These are phyloP conservation scores for Keiferia lycopersicella DNA, from an alignment of 2,888 invertebrate species.

Conservation along the genomic window DNA sequence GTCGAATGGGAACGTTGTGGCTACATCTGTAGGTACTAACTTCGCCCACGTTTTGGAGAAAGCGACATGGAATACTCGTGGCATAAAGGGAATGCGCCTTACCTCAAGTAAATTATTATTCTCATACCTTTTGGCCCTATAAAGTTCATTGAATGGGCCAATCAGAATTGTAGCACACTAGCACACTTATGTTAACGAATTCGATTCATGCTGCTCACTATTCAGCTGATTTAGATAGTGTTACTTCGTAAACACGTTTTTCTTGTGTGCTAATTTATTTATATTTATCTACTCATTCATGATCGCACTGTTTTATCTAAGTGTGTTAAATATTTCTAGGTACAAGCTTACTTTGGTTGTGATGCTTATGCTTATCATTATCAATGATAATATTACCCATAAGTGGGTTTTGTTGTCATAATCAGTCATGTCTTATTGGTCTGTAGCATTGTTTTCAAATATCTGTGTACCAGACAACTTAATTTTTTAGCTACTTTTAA, in stretches of 20 bases:
- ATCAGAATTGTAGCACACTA: background rate
- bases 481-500: too few relatives aligned
- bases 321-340: background rate
- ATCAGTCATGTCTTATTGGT: too few relatives aligned
- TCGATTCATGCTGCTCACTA: background rate
- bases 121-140: background rate
- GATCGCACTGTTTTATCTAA: constrained; percentile 13
- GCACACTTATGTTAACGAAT: constrained; percentile 3
- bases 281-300: background rate
- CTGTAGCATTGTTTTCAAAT: too few relatives aligned
- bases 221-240: constrained; percentile 2
- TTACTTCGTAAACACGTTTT: background rate
- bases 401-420: too few relatives aligned
- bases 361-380: too few relatives aligned
- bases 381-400: too few relatives aligned
- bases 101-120: background rate
- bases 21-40: constrained; percentile 30
- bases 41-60: constrained; percentile 73
- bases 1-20: constrained; percentile 57
- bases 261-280: background rate
- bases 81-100: constrained; percentile 7
- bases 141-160: background rate
- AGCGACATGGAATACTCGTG: constrained; percentile 43
- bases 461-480: too few relatives aligned
- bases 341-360: too few relatives aligned